Conservation (phyloP, 2,797 vertebrate genomes). For the Scolopax bukidnonensis region DNA sequence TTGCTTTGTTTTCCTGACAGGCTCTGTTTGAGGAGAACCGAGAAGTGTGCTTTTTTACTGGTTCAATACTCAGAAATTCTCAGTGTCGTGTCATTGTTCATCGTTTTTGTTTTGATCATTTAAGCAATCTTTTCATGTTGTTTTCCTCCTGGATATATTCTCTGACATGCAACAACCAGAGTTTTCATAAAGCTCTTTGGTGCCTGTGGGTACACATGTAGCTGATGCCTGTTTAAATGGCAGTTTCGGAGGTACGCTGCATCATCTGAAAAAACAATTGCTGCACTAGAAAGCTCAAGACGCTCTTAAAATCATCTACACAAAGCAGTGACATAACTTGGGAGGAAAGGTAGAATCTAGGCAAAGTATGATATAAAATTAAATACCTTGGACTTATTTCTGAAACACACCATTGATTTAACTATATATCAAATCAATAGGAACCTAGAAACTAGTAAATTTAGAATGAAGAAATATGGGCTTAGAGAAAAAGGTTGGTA, state of each 20-base stretch:
- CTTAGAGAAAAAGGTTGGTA: background rate
- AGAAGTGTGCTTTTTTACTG: constrained; percentile 12
- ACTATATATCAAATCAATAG: background rate
- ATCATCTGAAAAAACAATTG: background rate
- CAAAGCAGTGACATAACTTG: background rate
- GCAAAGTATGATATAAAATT: background rate
- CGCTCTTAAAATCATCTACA: background rate
- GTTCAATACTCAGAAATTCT: constrained; percentile 27
- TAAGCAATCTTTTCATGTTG: constrained; percentile 46
- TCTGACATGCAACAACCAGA: constrained; percentile 12
- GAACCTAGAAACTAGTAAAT: background rate
- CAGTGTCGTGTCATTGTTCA: constrained; percentile 5
- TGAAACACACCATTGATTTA: background rate
- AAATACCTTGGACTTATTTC: background rate
- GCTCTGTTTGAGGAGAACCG: constrained; percentile 20
- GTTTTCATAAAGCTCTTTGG: constrained; percentile 13
- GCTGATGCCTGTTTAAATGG: constrained; percentile 18
- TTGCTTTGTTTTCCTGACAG: constrained; percentile 31
- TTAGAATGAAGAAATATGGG: background rate
- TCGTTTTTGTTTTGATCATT: constrained; percentile 50
- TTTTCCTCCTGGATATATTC: constrained; percentile 37
- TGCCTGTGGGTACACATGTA: background rate
- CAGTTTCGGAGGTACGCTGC: background rate
- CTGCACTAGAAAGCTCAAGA: background rate
- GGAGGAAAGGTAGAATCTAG: background rate